Evolutionary conservation across 35 echinoderm and acorn worm genomes (phyloP).

Genomic region (Diadema setosum): DNA sequence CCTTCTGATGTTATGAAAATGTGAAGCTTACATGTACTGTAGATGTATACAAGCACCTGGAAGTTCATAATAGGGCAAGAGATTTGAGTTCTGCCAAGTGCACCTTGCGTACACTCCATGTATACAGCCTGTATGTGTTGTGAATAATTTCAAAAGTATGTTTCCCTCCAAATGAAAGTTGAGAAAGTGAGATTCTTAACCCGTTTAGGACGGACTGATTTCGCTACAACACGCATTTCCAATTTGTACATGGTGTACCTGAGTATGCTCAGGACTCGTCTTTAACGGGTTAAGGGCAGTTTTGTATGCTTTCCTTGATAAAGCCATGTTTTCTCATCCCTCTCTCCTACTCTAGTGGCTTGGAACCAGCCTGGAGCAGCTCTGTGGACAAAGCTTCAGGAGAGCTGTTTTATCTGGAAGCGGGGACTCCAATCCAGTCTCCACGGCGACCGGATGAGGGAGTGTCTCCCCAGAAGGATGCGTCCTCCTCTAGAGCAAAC

Average conservation of each 20-base stretch:
- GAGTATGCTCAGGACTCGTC: too few species aligned
- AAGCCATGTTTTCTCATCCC: neutral
- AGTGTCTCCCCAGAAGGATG: neutral
- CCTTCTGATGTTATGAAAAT: too few species aligned
- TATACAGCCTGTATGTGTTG: neutral
- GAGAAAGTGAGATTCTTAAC: too few species aligned
- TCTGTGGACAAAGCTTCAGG: slow-evolving; percentile 69
- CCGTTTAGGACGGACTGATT: too few species aligned
- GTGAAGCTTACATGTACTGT: too few species aligned
- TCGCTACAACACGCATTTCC: too few species aligned
- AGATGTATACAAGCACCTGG: too few species aligned
- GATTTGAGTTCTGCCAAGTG: neutral
- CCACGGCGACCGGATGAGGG: neutral
- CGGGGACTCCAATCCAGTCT: neutral
- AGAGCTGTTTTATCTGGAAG: slow-evolving; percentile 83
- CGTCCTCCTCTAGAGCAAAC: neutral
- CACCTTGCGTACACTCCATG: neutral
- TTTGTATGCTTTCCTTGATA: neutral
- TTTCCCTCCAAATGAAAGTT: neutral
- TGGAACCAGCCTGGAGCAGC: slow-evolving; percentile 80
- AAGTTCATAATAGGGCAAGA: too few species aligned
- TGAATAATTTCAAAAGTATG: neutral
- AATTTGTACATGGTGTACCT: neutral
- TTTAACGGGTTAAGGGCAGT: too few species aligned
- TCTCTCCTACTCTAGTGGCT: slow-evolving; percentile 40